phyloP scores from a whole-genome alignment of 2,113 vertebrate genomes.

The Sardina pilchardus region DNA sequence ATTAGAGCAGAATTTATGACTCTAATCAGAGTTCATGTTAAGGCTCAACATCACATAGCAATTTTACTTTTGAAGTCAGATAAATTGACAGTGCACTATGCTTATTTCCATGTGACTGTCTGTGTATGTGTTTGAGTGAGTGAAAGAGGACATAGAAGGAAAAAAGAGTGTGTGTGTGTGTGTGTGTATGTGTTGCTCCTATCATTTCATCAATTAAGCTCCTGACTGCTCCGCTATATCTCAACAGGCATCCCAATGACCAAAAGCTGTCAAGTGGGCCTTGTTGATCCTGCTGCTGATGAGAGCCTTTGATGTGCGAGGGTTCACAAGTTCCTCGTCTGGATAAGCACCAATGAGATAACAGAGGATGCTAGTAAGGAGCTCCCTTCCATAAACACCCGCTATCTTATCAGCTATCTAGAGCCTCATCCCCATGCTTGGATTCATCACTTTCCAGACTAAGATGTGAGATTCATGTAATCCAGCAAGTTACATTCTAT shows the following conservation, averaged over 20 bases:
- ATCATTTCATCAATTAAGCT: slow-evolving; percentile 34
- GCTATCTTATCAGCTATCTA: slow-evolving; percentile 11
- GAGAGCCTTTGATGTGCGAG: slow-evolving; percentile 44
- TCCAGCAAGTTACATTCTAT: neutral
- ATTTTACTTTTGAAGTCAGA: neutral
- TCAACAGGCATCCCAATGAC: slow-evolving; percentile 29
- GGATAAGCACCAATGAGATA: slow-evolving; percentile 24
- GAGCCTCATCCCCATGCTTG: neutral
- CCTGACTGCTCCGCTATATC: slow-evolving; percentile 8
- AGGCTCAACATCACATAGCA: neutral
- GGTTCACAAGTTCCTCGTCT: slow-evolving; percentile 37
- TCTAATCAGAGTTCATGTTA: neutral
- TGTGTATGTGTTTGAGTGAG: neutral
- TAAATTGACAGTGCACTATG: neutral
- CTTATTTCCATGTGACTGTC: neutral
- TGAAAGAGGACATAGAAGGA: neutral
- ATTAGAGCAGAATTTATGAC: neutral
- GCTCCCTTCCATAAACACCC: neutral
- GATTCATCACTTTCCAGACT: neutral
- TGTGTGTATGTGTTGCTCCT: slow-evolving; percentile 21
- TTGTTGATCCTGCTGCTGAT: slow-evolving; percentile 44
- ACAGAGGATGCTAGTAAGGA: neutral
- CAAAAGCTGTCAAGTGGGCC: slow-evolving; percentile 19
- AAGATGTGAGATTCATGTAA: neutral
- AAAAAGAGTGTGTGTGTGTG: neutral